These are phyloP conservation scores for Sitobion miscanthi DNA, from an alignment of 1,140 invertebrate species.

Conservation along the genomic window DNA sequence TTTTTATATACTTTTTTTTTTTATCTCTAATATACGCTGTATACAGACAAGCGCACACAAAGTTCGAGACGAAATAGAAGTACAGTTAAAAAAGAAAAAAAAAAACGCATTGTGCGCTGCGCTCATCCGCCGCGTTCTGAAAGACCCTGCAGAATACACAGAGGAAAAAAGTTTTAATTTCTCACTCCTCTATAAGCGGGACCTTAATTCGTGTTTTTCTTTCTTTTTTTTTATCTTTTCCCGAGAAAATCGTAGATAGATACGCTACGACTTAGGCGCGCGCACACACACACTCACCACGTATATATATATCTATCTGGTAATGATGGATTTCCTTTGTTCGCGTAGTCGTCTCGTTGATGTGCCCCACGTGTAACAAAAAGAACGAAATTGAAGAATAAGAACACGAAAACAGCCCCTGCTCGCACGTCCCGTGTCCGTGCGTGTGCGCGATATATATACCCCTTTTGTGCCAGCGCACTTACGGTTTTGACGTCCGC, in stretches of 20 bases:
- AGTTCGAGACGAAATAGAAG: conserved; percentile 7
- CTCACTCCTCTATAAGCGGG: neutral
- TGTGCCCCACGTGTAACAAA: neutral
- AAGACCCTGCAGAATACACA: neutral
- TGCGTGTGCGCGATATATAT: neutral
- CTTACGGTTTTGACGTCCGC: conserved; percentile 21
- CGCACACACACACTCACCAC: too few relatives aligned
- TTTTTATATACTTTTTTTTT: neutral
- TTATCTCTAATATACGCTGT: neutral
- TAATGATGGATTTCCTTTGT: conserved; percentile 36
- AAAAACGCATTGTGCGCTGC: neutral
- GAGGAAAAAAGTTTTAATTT: conserved; percentile 21
- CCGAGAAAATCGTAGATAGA: neutral
- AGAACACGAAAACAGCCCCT: neutral
- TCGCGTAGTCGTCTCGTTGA: neutral
- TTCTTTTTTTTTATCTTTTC: neutral
- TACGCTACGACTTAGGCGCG: neutral
- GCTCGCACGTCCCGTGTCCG: neutral
- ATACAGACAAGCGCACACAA: neutral
- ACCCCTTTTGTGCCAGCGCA: neutral
- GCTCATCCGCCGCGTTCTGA: neutral
- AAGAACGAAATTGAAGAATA: neutral
- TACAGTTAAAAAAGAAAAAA: conserved; percentile 25
- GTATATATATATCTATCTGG: neutral
- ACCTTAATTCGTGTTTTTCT: conserved; percentile 20